Base-by-base conservation (phyloP, 2,888 invertebrate species). In the Standfussiana lucernea region DNA sequence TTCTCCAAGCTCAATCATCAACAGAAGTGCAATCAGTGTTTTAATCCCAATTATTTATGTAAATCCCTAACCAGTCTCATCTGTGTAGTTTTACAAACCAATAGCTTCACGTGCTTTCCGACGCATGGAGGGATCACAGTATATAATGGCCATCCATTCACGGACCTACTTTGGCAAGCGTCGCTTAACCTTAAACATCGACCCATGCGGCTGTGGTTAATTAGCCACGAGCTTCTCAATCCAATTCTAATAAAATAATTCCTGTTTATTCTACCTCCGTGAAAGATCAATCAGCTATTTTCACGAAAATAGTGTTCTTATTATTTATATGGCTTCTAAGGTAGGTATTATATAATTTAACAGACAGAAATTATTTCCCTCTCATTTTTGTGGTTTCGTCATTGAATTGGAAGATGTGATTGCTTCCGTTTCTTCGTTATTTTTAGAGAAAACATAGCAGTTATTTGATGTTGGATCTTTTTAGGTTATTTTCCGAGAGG, bases 351-450 rank as follows among this genome's bases (percentile, higher is more conserved):
- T 69, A 75, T 62, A 84, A 75, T 69, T 72, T 62, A 84, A 68
- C 35, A 42, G 3, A 56, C 24, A 37, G 59, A 64, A 70, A 75
- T 37, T 24, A 59, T 62, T 50, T 53, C 18, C 18, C 15, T 18
- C 10, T 47, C 37, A 83, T 83, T 81, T 85, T 70, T 83, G 8
- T 24, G 85, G 85, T 32, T 81, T 84, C 72, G 4, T 50, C 62
- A 66, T 69, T 75, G 24, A 40, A 68, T 35, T 35, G 2, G 37
- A n/a, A 64, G n/a, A 50, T 64, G 28, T 69, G 56, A 83, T 84
- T 80, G 64, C 59, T 56, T 74, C 18, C 40, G 47, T 79, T 66
- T 56, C 21, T 15, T 21, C 28, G 56, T 66, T 50, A 61, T 66
- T 69, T 72, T 65, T 42, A 8, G 28, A 73, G 56, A 62, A 78